Evolutionary conservation across 2,888 invertebrate genomes (phyloP).

Genomic region (Scaeva pyrastri): DNA sequence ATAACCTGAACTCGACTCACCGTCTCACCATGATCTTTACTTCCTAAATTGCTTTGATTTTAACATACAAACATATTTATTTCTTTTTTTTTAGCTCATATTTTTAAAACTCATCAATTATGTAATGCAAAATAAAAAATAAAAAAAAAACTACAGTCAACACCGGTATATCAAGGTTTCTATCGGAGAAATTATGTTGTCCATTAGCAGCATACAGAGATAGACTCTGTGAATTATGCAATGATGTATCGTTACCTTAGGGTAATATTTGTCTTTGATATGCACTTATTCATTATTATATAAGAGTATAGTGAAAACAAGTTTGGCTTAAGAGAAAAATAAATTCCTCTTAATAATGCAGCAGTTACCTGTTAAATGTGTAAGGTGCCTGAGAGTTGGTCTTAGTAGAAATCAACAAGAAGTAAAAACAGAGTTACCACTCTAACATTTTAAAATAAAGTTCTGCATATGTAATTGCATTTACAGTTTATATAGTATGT

Average conservation of each 20-base stretch:
- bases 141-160: constrained; percentile 2
- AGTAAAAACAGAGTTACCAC: not conserved
- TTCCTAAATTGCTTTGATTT: constrained; percentile 11
- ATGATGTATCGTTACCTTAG: constrained; percentile 16
- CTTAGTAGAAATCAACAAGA: not conserved
- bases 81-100: not conserved
- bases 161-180: constrained; percentile 27
- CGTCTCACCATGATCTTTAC: not conserved
- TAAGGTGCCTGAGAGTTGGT: not conserved
- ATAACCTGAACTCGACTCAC: constrained; percentile 15
- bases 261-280: not conserved
- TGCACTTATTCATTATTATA: constrained; percentile 1
- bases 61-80: constrained; percentile 12
- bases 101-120: constrained; percentile 7
- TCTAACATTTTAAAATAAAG: not conserved
- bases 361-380: not conserved
- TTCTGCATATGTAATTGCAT: too few species aligned
- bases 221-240: constrained; percentile 17
- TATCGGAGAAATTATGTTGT: constrained; percentile 14
- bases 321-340: constrained; percentile 55
- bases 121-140: constrained; percentile 3
- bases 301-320: constrained; percentile 42
- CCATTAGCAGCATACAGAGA: not conserved
- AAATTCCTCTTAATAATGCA: not conserved
- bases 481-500: too few species aligned